Percentiles rank a stretch among this genome's conserved stretches.
phyloP scores from a whole-genome alignment of 2,888 invertebrate species.

The Dynastes grantii region DNA sequence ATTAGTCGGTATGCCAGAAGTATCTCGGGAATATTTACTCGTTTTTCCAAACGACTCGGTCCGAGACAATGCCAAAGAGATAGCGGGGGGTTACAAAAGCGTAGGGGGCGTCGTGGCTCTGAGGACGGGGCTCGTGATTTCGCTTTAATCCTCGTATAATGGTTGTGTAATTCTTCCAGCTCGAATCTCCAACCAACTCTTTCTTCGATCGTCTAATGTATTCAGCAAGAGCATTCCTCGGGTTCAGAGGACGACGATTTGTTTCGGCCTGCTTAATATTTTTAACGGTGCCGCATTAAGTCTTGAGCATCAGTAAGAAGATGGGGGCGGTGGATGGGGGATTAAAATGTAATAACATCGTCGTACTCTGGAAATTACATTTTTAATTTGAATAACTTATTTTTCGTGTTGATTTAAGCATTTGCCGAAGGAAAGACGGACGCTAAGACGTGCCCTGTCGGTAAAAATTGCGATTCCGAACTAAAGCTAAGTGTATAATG shows the following conservation, averaged over 20 bases:
- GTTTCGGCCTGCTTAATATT: slow-evolving; percentile 70
- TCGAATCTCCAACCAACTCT: slow-evolving; percentile 67
- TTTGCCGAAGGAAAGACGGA: slow-evolving; percentile 74
- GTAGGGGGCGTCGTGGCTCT: slow-evolving; percentile 41
- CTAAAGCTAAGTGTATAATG: slow-evolving; percentile 82
- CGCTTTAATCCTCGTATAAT: slow-evolving; percentile 72
- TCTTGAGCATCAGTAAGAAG: slow-evolving; percentile 64
- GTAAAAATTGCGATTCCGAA: slow-evolving; percentile 82
- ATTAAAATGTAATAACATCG: slow-evolving; percentile 72
- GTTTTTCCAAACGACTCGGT: slow-evolving; percentile 72
- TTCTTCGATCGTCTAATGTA: slow-evolving; percentile 70
- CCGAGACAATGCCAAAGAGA: slow-evolving; percentile 69
- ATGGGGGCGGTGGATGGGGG: slow-evolving; percentile 59
- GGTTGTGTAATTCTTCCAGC: slow-evolving; percentile 71
- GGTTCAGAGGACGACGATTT: slow-evolving; percentile 65
- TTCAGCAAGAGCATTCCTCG: slow-evolving; percentile 66
- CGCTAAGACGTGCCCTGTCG: slow-evolving; percentile 78
- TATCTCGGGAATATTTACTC: slow-evolving; percentile 70
- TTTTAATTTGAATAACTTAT: slow-evolving; percentile 84
- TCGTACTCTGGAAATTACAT: slow-evolving; percentile 74
- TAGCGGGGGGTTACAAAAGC: slow-evolving; percentile 46
- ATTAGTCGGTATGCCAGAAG: slow-evolving; percentile 68
- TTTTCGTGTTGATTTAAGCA: slow-evolving; percentile 82
- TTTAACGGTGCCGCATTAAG: slow-evolving; percentile 70
- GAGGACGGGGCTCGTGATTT: slow-evolving; percentile 68